Evolutionary conservation across 2,113 vertebrate genomes (phyloP), one percentile per base, ranked within the genome.

Genomic region (Smithornis capensis): DNA sequence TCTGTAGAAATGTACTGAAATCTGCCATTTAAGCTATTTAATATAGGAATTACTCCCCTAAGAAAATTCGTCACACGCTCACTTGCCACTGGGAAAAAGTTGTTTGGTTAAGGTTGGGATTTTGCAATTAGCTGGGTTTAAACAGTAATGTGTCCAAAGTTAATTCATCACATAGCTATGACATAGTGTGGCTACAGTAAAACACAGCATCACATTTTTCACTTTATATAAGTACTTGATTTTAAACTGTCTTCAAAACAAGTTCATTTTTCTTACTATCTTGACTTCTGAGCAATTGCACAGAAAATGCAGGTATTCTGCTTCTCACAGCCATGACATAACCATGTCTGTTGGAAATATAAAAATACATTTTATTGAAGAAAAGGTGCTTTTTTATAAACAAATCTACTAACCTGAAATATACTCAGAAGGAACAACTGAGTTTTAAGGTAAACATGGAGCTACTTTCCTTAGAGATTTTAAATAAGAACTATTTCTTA

Each of bases 21-120:
- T 52, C 5, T 57, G 4, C 6, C 44, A 2, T 55, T 50, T 23
- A 45, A 90, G 40, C 11, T 50, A 28, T 2, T 50, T 44, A 70
- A n/a, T 67, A 17, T 3, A 59, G 18, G 12, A 55, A 29, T 77
- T 62, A 19, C 21, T 63, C 40, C 3, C 40, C 21, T 37, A 42
- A 49, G 52, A 38, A 50, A 70, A 21, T 9, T 60, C 3, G 0
- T 53, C 35, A 35, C 2, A 2, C 2, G 11, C 6, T 22, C 12
- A 28, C 0, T 21, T 4, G 2, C 70, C 24, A 27, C 15, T 29
- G 28, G 16, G 25, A 63, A 69, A 12, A 56, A 5, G 28, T 15
- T 52, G 10, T 64, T 68, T 0, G 4, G 7, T 56, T 27, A 8
- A 78, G 65, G 22, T 1, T 62, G 38, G 23, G 5, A 25, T 56